Evolutionary conservation across 2,113 vertebrate genomes (phyloP), one percentile per base, ranked within the genome.

Genomic region (Trinectes maculatus): DNA sequence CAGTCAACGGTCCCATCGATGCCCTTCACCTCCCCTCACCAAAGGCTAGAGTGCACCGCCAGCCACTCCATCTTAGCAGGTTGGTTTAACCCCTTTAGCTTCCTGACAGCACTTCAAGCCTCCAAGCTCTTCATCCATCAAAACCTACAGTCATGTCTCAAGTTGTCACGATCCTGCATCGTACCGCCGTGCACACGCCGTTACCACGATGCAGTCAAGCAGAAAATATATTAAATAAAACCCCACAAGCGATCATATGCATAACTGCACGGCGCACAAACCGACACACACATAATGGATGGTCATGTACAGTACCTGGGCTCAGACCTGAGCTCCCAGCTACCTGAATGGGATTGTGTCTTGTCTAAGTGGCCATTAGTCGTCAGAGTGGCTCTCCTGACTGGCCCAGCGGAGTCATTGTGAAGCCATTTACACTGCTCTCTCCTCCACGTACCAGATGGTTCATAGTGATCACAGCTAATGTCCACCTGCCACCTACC

Each of bases 401-500:
- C 78, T 46, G 57, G 74, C 10, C 60, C 76, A 80, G 78, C 79
- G 82, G 72, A 90, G 79, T 91, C 93, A 93, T 89, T 22, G 58
- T 63, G 84, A 86, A 29, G 78, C 89, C 80, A 91, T 92, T 93
- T 69, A 56, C 53, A 61, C 49, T 40, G 31, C 33, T 71, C 57
- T 69, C 42, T 79, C 65, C 34, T 74, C 51, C 70, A 73, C 88
- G 74, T 76, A 84, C 88, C 89, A 94, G 91, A 92, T 93, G 92
- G 90, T 86, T 89, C 79, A 61, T 34, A 48, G 59, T 64, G 73
- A 84, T 88, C 89, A 80, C 82, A 79, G 74, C 89, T 92, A 89
- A 90, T 85, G 68, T 92, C 91, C 91, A 86, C 85, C 88, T 93
- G 84, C 90, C 92, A 86, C 85, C 86, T 92, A 83, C 86, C 53